These are phyloP conservation scores for Ispidina lecontei DNA, from an alignment of 2,797 vertebrate species.

Conservation along the genomic window DNA sequence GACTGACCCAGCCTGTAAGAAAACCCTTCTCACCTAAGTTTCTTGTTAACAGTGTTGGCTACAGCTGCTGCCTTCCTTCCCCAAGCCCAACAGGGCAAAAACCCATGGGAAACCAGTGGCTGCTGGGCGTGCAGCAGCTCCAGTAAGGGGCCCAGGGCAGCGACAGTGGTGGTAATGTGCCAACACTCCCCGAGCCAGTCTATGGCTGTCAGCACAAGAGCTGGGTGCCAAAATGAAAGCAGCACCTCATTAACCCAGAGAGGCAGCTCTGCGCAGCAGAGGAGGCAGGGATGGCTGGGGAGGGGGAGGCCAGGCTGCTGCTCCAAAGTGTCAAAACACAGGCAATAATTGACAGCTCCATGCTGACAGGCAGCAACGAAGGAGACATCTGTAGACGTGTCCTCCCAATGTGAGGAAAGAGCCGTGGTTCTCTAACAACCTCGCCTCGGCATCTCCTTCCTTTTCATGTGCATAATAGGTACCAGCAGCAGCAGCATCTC, in stretches of 20 bases:
- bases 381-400: conserved; percentile 8
- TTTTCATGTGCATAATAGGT: not conserved
- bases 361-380: conserved; percentile 2
- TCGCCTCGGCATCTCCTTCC: not conserved
- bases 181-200: not conserved
- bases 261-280: not conserved
- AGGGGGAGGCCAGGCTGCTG: not conserved
- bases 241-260: conserved; percentile 14
- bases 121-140: not conserved
- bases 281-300: not conserved
- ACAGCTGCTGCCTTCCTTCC: not conserved
- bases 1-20: not conserved
- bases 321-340: not conserved
- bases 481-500: conserved; percentile 16
- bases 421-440: not conserved
- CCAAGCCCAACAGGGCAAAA: not conserved
- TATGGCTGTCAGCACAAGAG: not conserved
- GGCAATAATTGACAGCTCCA: conserved; percentile 22
- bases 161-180: fast-evolving
- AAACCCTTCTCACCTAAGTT: not conserved
- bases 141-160: fast-evolving
- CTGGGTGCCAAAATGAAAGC: not conserved
- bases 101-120: not conserved
- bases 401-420: not conserved
- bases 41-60: not conserved